Evolutionary conservation across 2,113 vertebrate species (phyloP), one percentile per base, ranked within the genome.

Genomic region (Pomatostomus ruficeps): DNA sequence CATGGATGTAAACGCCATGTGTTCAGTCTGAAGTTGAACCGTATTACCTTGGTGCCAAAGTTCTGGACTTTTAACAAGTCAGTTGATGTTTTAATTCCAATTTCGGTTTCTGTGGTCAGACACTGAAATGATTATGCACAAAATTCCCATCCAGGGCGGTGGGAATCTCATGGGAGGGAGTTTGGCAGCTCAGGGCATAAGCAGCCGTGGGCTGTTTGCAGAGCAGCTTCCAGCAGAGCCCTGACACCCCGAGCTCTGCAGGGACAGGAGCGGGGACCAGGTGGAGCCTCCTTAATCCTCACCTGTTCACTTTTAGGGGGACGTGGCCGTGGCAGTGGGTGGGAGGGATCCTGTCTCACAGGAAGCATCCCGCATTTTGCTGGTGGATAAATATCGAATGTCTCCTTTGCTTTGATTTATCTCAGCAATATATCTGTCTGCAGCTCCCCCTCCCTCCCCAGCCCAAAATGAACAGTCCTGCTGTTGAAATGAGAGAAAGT

Each of bases 91-190:
- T 97, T 96, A 96, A 96, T 96, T 88, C 87, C 82, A 91, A n/a
- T 96, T 97, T 89, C 86, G 93, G 96, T 51, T 95, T 95, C 81
- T 95, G 96, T 92, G 95, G 95, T 88, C 89, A 95, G 95, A 95
- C 93, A 20, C 85, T 94, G 90, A 85, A 89, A 84, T 26, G 67
- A 46, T 91, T 88, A 49, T 68, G 85, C 65, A 84, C 48, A 76
- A 95, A 93, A 87, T 90, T 96, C 95, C 88, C 95, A 93, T 96
- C 83, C 90, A 71, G 65, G 85, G 5, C 0, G 49, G 88, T 96
- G 95, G 92, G 91, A 97, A 96, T 68, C 82, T 96, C 78, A 6
- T 78, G 81, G 35, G 62, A 71, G 78, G 31, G 12, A 71, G 89
- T 70, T 93, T 36, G 94, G 89, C 95, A 91, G 88, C 93, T 93